A percentile compares a stretch with the other conserved stretches of the same genome.
Conservation (phyloP, 1,140 invertebrate genomes). For the Zaprionus camerounensis region DNA sequence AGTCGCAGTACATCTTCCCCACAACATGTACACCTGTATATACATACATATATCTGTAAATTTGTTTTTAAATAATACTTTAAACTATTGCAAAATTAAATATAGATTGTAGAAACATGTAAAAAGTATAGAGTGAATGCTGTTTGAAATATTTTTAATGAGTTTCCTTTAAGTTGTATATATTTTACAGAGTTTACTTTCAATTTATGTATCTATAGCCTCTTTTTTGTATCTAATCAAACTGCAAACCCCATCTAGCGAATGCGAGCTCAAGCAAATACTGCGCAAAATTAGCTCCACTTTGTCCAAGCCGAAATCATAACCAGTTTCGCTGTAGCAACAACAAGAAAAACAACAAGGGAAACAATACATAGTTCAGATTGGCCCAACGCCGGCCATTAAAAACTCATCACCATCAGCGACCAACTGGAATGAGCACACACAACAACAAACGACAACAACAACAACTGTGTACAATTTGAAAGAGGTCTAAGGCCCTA, state of each 20-base stretch:
- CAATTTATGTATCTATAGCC: background rate
- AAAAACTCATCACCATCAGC: slow-evolving; percentile 75
- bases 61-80: no score
- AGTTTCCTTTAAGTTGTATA: background rate
- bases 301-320: slow-evolving; percentile 51
- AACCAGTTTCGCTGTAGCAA: slow-evolving; percentile 40
- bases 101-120: no score
- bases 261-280: background rate
- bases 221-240: background rate
- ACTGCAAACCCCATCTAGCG: background rate
- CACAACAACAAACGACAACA: slow-evolving; percentile 24
- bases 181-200: background rate
- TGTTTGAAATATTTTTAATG: background rate
- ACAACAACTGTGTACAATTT: slow-evolving; percentile 13
- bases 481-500: slow-evolving; percentile 23
- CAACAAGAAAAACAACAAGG: slow-evolving; percentile 13
- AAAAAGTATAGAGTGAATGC: no score
- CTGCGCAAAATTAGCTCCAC: slow-evolving; percentile 61
- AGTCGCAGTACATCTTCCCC: no score
- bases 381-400: slow-evolving; percentile 70
- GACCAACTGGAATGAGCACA: slow-evolving; percentile 74
- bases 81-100: no score
- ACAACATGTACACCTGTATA: no score
- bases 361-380: slow-evolving; percentile 67
- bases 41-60: no score